These are phyloP conservation scores for Tenodera sinensis DNA, from an alignment of 2,888 invertebrate species.

Conservation along the genomic window DNA sequence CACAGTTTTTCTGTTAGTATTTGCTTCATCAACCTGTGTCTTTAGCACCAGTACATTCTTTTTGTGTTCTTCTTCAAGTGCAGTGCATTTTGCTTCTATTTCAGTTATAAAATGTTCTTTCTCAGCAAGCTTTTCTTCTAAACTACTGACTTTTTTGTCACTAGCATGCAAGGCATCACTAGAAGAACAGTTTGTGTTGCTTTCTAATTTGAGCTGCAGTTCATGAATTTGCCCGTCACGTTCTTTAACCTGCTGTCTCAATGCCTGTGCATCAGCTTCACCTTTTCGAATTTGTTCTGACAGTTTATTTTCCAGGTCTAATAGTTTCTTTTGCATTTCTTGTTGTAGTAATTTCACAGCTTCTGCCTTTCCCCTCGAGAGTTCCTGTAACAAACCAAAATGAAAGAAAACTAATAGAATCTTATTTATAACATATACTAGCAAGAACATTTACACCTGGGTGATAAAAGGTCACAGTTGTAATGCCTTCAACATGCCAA, in stretches of 20 bases:
- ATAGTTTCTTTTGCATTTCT: constrained; percentile 23
- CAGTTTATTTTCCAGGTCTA: constrained; percentile 32
- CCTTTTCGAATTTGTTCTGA: constrained; percentile 34
- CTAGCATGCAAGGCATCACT: not conserved
- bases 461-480: not conserved
- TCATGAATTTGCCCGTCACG: not conserved
- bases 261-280: not conserved
- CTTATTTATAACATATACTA: not conserved
- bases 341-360: constrained; percentile 36
- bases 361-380: constrained; percentile 34
- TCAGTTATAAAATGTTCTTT: not conserved
- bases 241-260: not conserved
- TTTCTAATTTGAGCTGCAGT: not conserved
- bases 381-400: constrained; percentile 20
- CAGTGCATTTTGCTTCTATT: not conserved
- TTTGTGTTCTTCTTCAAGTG: not conserved
- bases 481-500: not conserved
- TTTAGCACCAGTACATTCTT: not conserved
- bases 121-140: not conserved
- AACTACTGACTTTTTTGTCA: not conserved
- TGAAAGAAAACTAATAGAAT: not conserved
- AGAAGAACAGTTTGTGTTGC: not conserved
- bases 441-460: not conserved
- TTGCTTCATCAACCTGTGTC: constrained; percentile 33
- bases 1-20: constrained; percentile 32